Conservation (phyloP, 1,140 invertebrate species). For the Sycophaga agraensis region DNA sequence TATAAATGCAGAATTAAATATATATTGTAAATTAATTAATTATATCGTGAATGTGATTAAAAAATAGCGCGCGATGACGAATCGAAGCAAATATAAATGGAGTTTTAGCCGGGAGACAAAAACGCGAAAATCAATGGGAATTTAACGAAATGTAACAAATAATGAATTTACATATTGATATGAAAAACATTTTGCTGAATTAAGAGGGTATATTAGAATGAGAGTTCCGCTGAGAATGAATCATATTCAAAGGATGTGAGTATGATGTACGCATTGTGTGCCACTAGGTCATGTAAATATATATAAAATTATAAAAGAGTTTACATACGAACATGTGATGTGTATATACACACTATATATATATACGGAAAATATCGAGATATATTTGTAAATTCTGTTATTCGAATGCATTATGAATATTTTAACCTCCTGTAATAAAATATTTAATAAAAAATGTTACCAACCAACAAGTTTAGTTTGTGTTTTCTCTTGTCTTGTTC, state of each 20-base stretch:
- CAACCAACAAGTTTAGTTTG: constrained; percentile 44
- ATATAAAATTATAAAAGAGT: constrained; percentile 42
- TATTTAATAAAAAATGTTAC: constrained; percentile 57
- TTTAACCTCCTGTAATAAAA: constrained; percentile 58
- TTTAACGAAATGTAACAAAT: constrained; percentile 8
- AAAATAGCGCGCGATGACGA: background rate
- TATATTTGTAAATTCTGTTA: constrained; percentile 59
- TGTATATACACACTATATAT: constrained; percentile 42
- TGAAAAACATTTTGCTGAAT: no score
- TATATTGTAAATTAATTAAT: constrained; percentile 27
- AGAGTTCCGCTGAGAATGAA: no score
- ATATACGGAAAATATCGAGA: constrained; percentile 47
- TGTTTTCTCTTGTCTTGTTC: no score
- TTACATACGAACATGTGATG: constrained; percentile 47
- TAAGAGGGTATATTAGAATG: no score
- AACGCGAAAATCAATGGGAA: constrained; percentile 21
- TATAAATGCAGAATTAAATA: constrained; percentile 19
- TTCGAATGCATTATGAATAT: constrained; percentile 55
- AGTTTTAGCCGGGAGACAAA: background rate
- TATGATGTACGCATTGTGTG: constrained; percentile 37
- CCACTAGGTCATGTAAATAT: constrained; percentile 49
- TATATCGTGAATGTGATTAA: constrained; percentile 12
- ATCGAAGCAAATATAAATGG: background rate
- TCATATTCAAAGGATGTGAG: no score
- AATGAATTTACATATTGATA: no score